Percentiles rank a stretch among this genome's conserved stretches.
These are phyloP conservation scores for Oreochromis grahami DNA, from an alignment of 2,797 vertebrate genomes.

Conservation along the genomic window DNA sequence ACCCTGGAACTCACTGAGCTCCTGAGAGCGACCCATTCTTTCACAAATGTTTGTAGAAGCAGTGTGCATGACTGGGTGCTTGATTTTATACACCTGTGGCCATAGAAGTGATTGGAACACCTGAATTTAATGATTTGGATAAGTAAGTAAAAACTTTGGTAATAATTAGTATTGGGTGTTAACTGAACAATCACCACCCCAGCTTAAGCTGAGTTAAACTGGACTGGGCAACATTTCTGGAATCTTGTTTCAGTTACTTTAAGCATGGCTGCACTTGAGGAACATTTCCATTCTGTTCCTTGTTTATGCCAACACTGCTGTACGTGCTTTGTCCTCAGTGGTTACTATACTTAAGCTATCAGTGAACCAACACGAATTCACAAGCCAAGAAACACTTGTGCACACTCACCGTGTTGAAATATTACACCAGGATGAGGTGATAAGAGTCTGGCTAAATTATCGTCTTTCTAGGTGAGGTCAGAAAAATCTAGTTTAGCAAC, in stretches of 20 bases:
- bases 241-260: background rate
- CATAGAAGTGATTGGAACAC: background rate
- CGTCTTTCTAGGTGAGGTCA: background rate
- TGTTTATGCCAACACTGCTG: rapidly evolving
- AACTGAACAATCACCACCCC: background rate
- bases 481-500: background rate
- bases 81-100: background rate
- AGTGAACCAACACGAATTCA: background rate
- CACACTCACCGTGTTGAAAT: background rate
- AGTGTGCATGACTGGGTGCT: background rate
- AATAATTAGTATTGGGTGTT: background rate
- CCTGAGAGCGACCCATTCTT: rapidly evolving
- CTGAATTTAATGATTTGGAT: background rate
- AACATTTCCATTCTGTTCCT: background rate
- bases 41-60: background rate
- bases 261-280: rapidly evolving
- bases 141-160: background rate
- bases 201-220: background rate
- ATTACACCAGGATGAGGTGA: background rate
- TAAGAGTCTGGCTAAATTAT: background rate
- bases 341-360: background rate
- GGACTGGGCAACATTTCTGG: background rate
- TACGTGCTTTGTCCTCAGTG: background rate
- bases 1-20: background rate
- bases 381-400: background rate